phyloP scores from a whole-genome alignment of 2,113 vertebrate species.

The Monarcha castaneiventris region DNA sequence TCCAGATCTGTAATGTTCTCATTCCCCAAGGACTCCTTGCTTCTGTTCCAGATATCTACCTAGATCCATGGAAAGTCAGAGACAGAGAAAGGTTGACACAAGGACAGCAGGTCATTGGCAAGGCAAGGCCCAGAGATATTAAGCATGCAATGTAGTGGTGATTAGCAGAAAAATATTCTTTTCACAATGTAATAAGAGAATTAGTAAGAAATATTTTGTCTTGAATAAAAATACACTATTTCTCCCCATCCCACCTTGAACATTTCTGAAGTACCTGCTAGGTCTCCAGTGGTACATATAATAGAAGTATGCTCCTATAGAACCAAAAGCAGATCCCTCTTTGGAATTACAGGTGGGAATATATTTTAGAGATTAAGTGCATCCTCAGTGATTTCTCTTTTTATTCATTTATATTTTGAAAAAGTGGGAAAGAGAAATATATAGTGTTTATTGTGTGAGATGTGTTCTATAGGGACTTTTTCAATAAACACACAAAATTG shows the following conservation, averaged over 20 bases:
- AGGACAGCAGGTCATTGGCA: neutral
- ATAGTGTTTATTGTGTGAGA: neutral
- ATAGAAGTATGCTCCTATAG: neutral
- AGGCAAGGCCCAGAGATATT: neutral
- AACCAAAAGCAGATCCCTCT: neutral
- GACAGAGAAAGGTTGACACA: neutral
- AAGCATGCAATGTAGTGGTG: neutral
- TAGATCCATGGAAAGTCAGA: neutral
- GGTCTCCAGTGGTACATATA: neutral
- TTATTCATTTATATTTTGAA: neutral
- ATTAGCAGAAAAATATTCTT: neutral
- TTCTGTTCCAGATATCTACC: neutral
- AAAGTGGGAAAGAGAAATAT: neutral
- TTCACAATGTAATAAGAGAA: neutral
- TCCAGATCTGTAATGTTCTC: neutral
- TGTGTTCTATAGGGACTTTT: neutral
- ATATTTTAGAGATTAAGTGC: neutral
- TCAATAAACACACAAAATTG: neutral
- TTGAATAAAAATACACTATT: neutral
- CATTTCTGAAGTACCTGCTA: neutral
- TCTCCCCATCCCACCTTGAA: neutral
- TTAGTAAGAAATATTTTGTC: neutral
- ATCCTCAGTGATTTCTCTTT: neutral
- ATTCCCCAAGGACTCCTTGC: neutral
- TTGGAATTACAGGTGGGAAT: neutral